Conservation (phyloP, 2,888 invertebrate genomes). For the Patella caerulea region DNA sequence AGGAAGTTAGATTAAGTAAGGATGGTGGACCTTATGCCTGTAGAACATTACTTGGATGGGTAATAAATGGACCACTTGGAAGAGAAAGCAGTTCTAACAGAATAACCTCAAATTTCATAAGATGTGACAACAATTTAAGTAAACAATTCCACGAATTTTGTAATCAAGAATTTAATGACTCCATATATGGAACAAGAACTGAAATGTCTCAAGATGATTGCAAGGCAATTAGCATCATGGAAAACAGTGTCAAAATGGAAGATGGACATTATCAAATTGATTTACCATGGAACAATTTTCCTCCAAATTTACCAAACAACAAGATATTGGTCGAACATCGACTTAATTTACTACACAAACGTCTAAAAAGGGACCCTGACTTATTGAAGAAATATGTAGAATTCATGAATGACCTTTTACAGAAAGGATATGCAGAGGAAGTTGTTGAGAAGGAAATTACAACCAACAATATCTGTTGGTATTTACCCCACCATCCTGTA, state of each 20-base stretch:
- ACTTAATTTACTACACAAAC: slow-evolving; percentile 1
- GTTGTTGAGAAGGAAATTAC: not conserved
- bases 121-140: slow-evolving; percentile 84
- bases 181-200: slow-evolving; percentile 83
- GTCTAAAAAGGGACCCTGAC: not conserved
- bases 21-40: slow-evolving; percentile 28
- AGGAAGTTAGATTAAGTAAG: slow-evolving; percentile 6
- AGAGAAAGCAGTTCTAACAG: not conserved
- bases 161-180: slow-evolving; percentile 20
- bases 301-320: not conserved
- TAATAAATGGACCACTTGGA: slow-evolving; percentile 27
- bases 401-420: slow-evolving; percentile 18
- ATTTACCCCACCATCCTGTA: slow-evolving; percentile 1
- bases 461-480: not conserved
- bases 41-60: slow-evolving; percentile 28
- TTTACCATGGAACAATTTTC: not conserved
- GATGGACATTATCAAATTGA: slow-evolving; percentile 22
- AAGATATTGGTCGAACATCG: not conserved
- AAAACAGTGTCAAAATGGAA: not conserved
- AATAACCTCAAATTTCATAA: slow-evolving; percentile 14
- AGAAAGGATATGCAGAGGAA: slow-evolving; percentile 17
- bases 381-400: slow-evolving; percentile 6
- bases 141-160: slow-evolving; percentile 81
- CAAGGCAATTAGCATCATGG: slow-evolving; percentile 17
- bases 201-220: slow-evolving; percentile 81